A percentile compares a stretch with the other conserved stretches of the same genome.
Evolutionary conservation across 2,888 invertebrate species (phyloP).

Genomic region (Coleophora flavipennella): DNA sequence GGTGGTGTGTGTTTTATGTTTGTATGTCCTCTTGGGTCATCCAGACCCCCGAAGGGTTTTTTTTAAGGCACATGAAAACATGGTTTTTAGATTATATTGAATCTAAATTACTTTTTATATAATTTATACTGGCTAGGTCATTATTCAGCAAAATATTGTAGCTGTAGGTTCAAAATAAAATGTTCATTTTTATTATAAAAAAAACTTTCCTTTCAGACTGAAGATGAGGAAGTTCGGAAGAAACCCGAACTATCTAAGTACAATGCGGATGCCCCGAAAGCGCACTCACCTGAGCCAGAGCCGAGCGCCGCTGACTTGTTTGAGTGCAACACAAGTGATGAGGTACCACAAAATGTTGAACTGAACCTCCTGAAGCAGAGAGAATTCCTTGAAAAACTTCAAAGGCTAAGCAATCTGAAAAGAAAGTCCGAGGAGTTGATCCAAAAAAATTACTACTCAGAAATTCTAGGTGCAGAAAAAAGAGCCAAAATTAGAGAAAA

Average conservation of each 20-base stretch:
- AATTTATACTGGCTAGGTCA: no score
- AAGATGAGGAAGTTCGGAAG: constrained; percentile 49
- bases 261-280: constrained; percentile 32
- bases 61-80: no score
- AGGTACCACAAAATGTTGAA: constrained; percentile 38
- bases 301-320: constrained; percentile 42
- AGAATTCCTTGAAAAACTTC: constrained; percentile 58
- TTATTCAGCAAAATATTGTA: no score
- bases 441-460: constrained; percentile 56
- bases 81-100: no score
- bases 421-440: constrained; percentile 63
- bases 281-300: constrained; percentile 39
- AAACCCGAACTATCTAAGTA: constrained; percentile 51
- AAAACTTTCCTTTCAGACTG: constrained; percentile 50
- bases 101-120: no score
- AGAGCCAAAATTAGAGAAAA: constrained; percentile 57
- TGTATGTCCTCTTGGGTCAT: no score
- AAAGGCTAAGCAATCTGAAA: constrained; percentile 56
- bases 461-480: constrained; percentile 49
- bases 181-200: constrained; percentile 1
- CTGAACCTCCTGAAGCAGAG: constrained; percentile 50
- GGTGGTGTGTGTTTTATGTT: no score
- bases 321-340: constrained; percentile 36
- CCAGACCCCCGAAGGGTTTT: no score
- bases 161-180: no score